phyloP scores from a whole-genome alignment of 2,113 vertebrate genomes.

The Cyanoramphus novaezelandiae region DNA sequence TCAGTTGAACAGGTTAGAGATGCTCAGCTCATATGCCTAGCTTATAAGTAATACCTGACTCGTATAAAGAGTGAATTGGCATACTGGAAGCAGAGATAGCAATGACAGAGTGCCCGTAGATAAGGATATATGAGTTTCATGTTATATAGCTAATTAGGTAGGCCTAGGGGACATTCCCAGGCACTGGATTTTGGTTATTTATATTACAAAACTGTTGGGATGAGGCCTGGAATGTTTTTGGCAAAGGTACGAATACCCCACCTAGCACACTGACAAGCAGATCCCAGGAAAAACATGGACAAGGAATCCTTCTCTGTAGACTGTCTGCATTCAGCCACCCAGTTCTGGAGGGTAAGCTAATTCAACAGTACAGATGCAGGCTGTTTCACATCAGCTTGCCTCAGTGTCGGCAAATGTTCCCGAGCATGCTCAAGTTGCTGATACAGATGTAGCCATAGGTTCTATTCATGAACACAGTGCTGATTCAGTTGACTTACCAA shows the following conservation, averaged over 20 bases:
- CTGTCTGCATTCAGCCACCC: not conserved
- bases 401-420: slow-evolving; percentile 34
- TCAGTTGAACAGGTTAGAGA: not conserved
- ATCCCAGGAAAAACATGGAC: not conserved
- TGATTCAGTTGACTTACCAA: slow-evolving; percentile 39
- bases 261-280: slow-evolving; percentile 11
- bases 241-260: not conserved
- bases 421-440: slow-evolving; percentile 35
- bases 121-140: slow-evolving; percentile 6
- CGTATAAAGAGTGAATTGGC: not conserved
- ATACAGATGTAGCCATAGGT: slow-evolving; percentile 19
- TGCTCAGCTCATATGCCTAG: not conserved
- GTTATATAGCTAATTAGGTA: slow-evolving; percentile 22
- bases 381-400: slow-evolving; percentile 34
- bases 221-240: slow-evolving; percentile 41
- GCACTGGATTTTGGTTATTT: slow-evolving; percentile 33
- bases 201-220: slow-evolving; percentile 3
- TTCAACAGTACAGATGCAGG: not conserved
- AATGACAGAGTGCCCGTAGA: not conserved
- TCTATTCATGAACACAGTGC: not conserved
- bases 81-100: not conserved
- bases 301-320: slow-evolving; percentile 17
- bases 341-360: slow-evolving; percentile 5
- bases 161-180: slow-evolving; percentile 26
- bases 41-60: not conserved